Conservation (phyloP, 2,888 invertebrate genomes). For the Salpingus planirostris region DNA sequence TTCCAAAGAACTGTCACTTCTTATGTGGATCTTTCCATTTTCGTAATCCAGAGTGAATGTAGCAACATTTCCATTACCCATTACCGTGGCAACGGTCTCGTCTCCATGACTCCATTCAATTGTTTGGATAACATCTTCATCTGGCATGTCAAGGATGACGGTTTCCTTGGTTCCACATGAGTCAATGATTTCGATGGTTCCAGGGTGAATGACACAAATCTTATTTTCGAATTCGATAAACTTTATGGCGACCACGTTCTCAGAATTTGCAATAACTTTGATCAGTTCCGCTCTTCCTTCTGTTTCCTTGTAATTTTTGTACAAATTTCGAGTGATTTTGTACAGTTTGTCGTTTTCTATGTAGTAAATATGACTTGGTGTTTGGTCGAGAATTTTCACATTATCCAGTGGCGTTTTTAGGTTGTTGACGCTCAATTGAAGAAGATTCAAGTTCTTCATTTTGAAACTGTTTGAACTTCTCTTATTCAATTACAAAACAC, state of each 20-base stretch:
- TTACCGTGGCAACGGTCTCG: conserved; percentile 4
- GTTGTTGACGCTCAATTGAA: too few species aligned
- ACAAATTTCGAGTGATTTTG: too few species aligned
- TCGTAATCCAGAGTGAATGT: conserved; percentile 5
- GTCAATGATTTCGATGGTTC: background rate
- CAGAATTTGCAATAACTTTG: too few species aligned
- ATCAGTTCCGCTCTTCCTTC: too few species aligned
- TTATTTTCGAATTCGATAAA: background rate
- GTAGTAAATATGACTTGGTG: too few species aligned
- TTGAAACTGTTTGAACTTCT: too few species aligned
- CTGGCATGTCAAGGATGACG: background rate
- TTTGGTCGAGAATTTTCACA: too few species aligned
- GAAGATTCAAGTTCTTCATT: too few species aligned
- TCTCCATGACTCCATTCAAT: conserved; percentile 10
- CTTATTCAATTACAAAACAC: too few species aligned
- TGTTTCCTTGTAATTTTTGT: too few species aligned
- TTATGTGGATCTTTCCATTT: background rate
- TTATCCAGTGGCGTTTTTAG: too few species aligned
- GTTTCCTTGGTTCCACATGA: background rate
- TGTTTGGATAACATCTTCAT: conserved; percentile 1
- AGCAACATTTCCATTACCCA: conserved; percentile 1
- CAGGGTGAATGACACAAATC: background rate
- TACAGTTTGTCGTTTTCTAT: too few species aligned
- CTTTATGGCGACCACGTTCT: background rate
- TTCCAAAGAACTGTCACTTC: conserved; percentile 2